These are phyloP conservation scores for Eulemur rubriventer DNA, from an alignment of 2,797 vertebrate genomes.

Conservation along the genomic window DNA sequence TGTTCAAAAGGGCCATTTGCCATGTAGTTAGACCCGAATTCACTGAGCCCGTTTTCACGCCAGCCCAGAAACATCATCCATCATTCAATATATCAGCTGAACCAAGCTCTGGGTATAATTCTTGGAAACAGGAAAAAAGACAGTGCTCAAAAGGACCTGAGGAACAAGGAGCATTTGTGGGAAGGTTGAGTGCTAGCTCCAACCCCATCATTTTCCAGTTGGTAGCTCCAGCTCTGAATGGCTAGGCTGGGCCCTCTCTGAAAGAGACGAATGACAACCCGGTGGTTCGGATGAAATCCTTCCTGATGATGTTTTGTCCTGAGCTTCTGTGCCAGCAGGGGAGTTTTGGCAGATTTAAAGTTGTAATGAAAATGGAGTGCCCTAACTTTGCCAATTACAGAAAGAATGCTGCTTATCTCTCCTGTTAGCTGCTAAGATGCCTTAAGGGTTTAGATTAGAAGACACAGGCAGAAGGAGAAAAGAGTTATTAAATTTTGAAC, in stretches of 20 bases:
- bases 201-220: background rate
- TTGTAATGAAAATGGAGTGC: slow-evolving; percentile 57
- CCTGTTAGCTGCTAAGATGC: slow-evolving; percentile 69
- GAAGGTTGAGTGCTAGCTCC: background rate
- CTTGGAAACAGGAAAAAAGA: background rate
- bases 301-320: slow-evolving; percentile 48
- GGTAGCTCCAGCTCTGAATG: background rate
- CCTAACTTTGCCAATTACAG: slow-evolving; percentile 72
- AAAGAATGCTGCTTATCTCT: slow-evolving; percentile 67
- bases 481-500: slow-evolving; percentile 74
- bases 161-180: background rate
- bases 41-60: background rate
- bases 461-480: slow-evolving; percentile 76
- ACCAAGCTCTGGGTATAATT: background rate
- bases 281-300: background rate
- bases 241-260: background rate
- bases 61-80: background rate
- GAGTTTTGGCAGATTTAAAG: slow-evolving; percentile 68
- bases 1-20: background rate
- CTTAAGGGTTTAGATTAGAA: slow-evolving; percentile 80
- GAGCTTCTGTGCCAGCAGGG: slow-evolving; percentile 72
- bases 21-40: background rate
- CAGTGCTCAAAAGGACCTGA: background rate
- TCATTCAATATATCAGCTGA: background rate
- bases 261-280: slow-evolving; percentile 30